Conservation (phyloP, 2,888 invertebrate genomes). For the Brachypalpus laphriformis region DNA sequence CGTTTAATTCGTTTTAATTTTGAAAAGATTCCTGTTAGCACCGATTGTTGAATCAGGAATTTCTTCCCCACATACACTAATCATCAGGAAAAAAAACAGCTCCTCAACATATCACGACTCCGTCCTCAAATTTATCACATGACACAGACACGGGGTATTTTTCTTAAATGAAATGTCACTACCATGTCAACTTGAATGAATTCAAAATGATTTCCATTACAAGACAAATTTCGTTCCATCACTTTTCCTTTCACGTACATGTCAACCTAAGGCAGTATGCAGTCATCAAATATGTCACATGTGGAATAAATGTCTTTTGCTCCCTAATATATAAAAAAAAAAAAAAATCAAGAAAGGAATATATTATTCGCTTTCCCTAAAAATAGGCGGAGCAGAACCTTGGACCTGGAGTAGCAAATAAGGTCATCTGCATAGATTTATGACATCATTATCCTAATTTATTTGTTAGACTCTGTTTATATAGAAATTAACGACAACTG, state of each 20-base stretch:
- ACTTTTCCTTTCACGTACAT: neutral
- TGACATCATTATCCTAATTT: conserved; percentile 18
- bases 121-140: neutral
- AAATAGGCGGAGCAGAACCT: neutral
- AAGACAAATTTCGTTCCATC: neutral
- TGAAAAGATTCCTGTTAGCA: neutral
- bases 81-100: neutral
- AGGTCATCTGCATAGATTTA: conserved; percentile 14
- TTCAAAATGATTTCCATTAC: neutral
- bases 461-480: neutral
- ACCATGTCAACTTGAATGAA: neutral
- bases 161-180: conserved; percentile 5
- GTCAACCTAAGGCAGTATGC: neutral
- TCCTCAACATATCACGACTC: neutral
- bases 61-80: neutral
- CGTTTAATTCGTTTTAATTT: no score
- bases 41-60: neutral
- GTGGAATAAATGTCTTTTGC: neutral
- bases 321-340: neutral
- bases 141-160: neutral
- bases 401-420: neutral
- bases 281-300: neutral
- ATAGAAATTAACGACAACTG: neutral
- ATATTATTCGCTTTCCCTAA: neutral
- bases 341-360: neutral